phyloP scores from a whole-genome alignment of 2,888 invertebrate species.

The Thereva nobilitata region DNA sequence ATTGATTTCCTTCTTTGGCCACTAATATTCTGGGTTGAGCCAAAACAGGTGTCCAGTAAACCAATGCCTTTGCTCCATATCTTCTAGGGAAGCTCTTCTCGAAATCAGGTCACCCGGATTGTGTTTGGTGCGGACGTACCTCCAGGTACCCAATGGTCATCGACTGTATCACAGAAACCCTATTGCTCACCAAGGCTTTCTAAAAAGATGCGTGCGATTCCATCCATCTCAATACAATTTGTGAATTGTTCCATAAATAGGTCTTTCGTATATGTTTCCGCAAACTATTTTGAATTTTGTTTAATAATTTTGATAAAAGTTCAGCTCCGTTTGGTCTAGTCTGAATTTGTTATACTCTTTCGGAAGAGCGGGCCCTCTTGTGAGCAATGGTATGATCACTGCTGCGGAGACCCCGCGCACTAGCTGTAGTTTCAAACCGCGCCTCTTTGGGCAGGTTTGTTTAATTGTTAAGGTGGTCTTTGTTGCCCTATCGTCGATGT shows the following conservation, averaged over 20 bases:
- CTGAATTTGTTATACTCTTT: no score
- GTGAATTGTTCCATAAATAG: neutral
- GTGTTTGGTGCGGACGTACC: neutral
- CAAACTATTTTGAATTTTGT: no score
- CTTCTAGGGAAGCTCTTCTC: constrained; percentile 1
- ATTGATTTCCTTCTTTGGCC: constrained; percentile 4
- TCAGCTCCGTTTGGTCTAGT: no score
- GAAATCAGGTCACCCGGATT: neutral
- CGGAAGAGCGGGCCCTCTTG: no score
- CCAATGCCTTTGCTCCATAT: neutral
- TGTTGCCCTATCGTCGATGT: no score
- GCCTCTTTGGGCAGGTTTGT: no score
- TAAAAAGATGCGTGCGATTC: neutral
- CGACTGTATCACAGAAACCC: neutral
- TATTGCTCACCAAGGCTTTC: neutral
- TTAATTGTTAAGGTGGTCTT: no score
- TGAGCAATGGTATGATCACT: no score
- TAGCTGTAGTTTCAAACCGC: no score
- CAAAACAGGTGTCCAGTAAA: neutral
- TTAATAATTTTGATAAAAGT: no score
- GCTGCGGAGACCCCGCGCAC: no score
- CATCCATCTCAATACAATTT: neutral
- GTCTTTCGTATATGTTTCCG: neutral
- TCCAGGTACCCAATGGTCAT: neutral
- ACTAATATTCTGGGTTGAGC: neutral